Percentiles rank a stretch among this genome's conserved stretches.
These are phyloP conservation scores for Eristalis arbustorum DNA, from an alignment of 2,888 invertebrate genomes.

Conservation along the genomic window DNA sequence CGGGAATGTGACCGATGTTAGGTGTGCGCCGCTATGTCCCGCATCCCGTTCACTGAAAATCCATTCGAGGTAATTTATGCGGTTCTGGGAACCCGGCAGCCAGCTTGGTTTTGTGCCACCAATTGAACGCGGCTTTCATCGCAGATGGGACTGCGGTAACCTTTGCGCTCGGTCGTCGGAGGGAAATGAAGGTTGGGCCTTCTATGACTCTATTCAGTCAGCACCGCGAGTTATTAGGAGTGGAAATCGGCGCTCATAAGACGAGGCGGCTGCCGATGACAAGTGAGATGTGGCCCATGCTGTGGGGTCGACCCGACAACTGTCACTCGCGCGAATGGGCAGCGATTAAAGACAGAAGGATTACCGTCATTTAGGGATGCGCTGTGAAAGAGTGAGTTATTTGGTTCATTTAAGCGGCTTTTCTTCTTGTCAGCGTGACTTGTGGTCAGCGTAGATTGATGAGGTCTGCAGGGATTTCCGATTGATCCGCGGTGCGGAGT, in stretches of 20 bases:
- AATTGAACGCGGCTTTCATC: slow-evolving; percentile 9
- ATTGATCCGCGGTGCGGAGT: no score
- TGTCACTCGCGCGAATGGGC: background rate
- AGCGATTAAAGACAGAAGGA: no score
- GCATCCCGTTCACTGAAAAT: slow-evolving; percentile 11
- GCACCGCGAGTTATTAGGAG: background rate
- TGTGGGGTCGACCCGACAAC: background rate
- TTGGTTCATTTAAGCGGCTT: no score
- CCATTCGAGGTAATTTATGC: slow-evolving; percentile 39
- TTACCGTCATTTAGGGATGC: no score
- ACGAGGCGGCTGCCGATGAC: background rate
- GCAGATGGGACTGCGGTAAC: slow-evolving; percentile 23
- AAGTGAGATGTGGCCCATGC: background rate
- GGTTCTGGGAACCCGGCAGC: slow-evolving; percentile 4
- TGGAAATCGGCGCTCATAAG: background rate
- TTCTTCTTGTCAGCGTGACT: no score
- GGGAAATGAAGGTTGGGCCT: background rate
- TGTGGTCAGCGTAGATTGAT: no score
- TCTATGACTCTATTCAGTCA: slow-evolving; percentile 9
- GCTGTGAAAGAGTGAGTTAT: no score
- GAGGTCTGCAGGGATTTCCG: no score
- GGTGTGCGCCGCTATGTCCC: slow-evolving; percentile 33
- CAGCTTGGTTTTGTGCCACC: background rate
- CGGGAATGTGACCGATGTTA: slow-evolving; percentile 50
- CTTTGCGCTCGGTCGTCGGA: slow-evolving; percentile 3